Conservation (phyloP, 2,113 vertebrate genomes). For the Gnathonemus longibarbis region DNA sequence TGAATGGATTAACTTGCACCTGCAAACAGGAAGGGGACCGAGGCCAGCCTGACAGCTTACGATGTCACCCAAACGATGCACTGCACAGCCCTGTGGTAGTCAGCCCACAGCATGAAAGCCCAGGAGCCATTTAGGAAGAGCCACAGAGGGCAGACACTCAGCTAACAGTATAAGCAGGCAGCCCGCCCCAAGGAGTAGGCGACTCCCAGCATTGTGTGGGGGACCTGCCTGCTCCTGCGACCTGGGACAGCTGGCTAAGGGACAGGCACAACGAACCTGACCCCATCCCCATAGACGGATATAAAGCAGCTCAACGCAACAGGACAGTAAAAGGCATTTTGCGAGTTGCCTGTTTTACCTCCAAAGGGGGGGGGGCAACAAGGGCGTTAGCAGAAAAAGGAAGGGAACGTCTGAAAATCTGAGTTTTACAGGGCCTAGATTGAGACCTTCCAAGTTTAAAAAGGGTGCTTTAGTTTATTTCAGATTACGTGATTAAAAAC, state of each 20-base stretch:
- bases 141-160: constrained; percentile 17
- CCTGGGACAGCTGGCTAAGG: neutral
- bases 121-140: constrained; percentile 2
- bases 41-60: neutral
- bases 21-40: constrained; percentile 34
- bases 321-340: neutral
- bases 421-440: neutral
- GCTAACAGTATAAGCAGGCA: neutral
- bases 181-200: neutral
- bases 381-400: neutral
- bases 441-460: neutral
- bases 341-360: neutral
- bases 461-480: neutral
- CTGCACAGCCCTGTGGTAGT: neutral
- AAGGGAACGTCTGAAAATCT: neutral
- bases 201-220: neutral
- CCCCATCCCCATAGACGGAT: neutral
- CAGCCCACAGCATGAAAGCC: neutral
- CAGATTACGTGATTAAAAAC: neutral
- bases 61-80: neutral
- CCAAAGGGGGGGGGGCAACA: neutral
- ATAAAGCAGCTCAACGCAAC: neutral
- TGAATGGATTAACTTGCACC: constrained; percentile 22
- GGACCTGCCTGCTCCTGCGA: neutral
- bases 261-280: neutral